Evolutionary conservation across 2,113 vertebrate genomes (phyloP), one percentile per base, ranked within the genome.

Genomic region (Polypterus bichir): DNA sequence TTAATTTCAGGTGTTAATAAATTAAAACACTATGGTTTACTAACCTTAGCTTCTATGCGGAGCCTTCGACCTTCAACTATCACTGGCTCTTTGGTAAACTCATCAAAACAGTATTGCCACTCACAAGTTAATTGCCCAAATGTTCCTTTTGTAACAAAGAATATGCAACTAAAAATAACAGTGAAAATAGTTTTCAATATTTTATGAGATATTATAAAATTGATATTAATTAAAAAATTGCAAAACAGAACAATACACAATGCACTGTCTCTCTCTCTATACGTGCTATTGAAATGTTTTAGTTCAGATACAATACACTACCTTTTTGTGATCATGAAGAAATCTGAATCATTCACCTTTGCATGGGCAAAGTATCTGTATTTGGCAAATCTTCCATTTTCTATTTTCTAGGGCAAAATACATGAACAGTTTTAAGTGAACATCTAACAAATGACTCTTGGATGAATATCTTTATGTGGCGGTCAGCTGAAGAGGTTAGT

Each of bases 271-370:
- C 27, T 27, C 27, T 27, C 27, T 27, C 27, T 27, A 27, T 27
- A 27, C 27, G 27, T 27, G 27, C 27, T 27, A 27, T 27, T 27
- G 27, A 27, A 27, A 27, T 27, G 27, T 27, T 27, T 27, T 27
- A 64, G 49, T 5, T 47, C 2, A 52, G 11, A 11, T 11, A 27
- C 44, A 58, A 58, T 45, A 9, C 64, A 78, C 80, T 83, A 97
- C 95, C 90, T 89, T 85, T 91, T 97, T 48, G 93, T 98, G 73
- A 98, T 91, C 94, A 98, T 97, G 67, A 98, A 77, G 73, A 95
- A 89, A 79, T 98, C 93, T 0, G 93, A 92, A 46, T 89, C 93
- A 73, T 98, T 97, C 69, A 98, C 89, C 80, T 90, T 97, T 69
- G 92, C 93, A 69, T 98, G 95, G 65, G 93, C 90, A 79, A 97